phyloP scores from a whole-genome alignment of 2,113 vertebrate species.

The Eleginops maclovinus region DNA sequence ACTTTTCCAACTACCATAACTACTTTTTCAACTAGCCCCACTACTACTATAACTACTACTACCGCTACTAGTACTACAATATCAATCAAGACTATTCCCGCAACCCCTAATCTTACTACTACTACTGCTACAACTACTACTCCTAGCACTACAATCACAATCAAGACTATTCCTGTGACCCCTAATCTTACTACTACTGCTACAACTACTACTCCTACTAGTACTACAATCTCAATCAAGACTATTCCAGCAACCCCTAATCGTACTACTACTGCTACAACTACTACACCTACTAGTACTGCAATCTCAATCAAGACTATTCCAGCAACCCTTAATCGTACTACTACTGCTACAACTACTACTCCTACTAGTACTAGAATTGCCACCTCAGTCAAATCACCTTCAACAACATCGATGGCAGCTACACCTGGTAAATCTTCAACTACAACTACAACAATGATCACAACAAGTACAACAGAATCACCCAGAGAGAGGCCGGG shows the following conservation, averaged over 20 bases:
- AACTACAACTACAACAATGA: constrained; percentile 25
- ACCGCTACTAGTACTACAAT: no score
- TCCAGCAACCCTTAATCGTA: not conserved
- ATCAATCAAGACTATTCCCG: no score
- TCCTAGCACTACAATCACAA: no score
- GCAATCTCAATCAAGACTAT: constrained; percentile 14
- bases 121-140: no score
- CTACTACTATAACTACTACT: no score
- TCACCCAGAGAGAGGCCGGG: constrained; percentile 40
- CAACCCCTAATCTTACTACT: no score
- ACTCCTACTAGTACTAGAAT: constrained; percentile 28
- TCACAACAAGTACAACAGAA: constrained; percentile 39
- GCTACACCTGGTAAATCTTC: constrained; percentile 4
- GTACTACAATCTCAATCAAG: constrained; percentile 19
- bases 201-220: no score
- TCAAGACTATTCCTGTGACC: no score
- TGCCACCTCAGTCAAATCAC: not conserved
- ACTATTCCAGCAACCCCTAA: not conserved
- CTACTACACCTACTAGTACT: constrained; percentile 12
- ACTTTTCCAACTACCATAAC: constrained; percentile 7
- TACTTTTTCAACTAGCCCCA: constrained; percentile 2
- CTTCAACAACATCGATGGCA: constrained; percentile 13
- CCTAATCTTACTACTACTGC: no score
- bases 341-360: constrained; percentile 7
- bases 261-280: not conserved